Evolutionary conservation across 2,888 invertebrate species (phyloP), one percentile per base, ranked within the genome.

Genomic region (Acronicta aceris): DNA sequence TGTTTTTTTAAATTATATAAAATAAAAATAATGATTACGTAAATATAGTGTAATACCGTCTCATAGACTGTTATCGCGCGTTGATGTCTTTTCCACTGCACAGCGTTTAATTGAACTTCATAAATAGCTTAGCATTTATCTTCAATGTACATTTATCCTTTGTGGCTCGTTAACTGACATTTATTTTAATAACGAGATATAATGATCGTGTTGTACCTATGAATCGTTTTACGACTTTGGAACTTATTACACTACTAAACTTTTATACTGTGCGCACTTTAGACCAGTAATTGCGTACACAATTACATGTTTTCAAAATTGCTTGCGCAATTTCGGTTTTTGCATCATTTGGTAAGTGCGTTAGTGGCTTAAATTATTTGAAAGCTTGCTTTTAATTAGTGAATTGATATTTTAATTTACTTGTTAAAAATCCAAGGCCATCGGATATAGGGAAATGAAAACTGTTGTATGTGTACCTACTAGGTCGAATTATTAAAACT

Each of bases 71-170:
- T 7, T 33, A 40, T 33, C 61, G 78, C 84, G 83, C 87, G 87
- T 88, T 88, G 86, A 88, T 77, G 81, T 87, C 88, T 87, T 84
- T 86, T 84, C 76, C 76, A 81, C 62, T 56, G 65, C 53, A 56
- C 60, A 53, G 59, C 54, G 57, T 68, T 61, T 60, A 65, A 65
- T 59, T 56, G 41, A 46, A 65, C 61, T 71, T 64, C 57, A 68
- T 74, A 75, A 76, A 79, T 77, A 66, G 70, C 50, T 41, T 48
- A 56, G 49, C 53, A 66, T 67, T 68, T 61, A 71, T 68, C 53
- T 65, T 55, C 46, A 52, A 64, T 60, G 45, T 56, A 45, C 66
- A 75, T 76, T 79, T 79, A 76, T 75, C 78, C 77, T 81, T 81
- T 81, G 80, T 80, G 65, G 57, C 69, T 80, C 59, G 78, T 71